Conservation (phyloP, 2,888 invertebrate species). For the Gastrophysa polygoni region DNA sequence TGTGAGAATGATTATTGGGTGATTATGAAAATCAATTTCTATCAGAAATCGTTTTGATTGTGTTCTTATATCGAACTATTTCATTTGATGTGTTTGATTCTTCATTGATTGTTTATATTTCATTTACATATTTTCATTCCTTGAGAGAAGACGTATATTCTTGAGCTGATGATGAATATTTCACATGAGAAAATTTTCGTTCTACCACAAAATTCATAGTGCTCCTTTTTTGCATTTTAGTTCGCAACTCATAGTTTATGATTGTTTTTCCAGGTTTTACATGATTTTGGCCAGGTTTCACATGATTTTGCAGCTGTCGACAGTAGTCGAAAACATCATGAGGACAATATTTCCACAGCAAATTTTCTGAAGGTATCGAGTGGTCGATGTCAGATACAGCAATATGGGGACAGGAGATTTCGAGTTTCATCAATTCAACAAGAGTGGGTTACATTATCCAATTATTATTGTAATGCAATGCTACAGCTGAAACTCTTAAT, state of each 20-base stretch:
- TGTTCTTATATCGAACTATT: no score
- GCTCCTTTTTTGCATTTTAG: not conserved
- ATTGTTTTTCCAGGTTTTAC: constrained; percentile 64
- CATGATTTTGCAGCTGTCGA: constrained; percentile 25
- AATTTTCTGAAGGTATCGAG: constrained; percentile 87
- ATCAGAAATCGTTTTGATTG: constrained; percentile 18
- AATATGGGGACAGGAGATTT: constrained; percentile 85
- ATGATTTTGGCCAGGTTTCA: constrained; percentile 63
- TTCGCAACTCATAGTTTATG: constrained; percentile 2
- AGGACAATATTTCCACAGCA: constrained; percentile 64
- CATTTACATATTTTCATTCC: not conserved
- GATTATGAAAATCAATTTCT: no score
- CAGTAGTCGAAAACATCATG: constrained; percentile 48
- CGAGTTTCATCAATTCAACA: constrained; percentile 85
- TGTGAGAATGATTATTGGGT: no score
- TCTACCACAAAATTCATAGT: not conserved
- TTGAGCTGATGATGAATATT: not conserved
- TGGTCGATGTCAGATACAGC: constrained; percentile 84
- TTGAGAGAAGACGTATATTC: not conserved
- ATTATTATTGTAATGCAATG: constrained; percentile 97
- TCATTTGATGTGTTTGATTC: not conserved
- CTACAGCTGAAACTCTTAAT: constrained; percentile 81
- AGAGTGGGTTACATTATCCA: constrained; percentile 88
- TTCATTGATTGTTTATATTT: not conserved
- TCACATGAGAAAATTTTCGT: not conserved